Evolutionary conservation across 2,797 vertebrate genomes (phyloP).

Genomic region (Micromesistius poutassou): DNA sequence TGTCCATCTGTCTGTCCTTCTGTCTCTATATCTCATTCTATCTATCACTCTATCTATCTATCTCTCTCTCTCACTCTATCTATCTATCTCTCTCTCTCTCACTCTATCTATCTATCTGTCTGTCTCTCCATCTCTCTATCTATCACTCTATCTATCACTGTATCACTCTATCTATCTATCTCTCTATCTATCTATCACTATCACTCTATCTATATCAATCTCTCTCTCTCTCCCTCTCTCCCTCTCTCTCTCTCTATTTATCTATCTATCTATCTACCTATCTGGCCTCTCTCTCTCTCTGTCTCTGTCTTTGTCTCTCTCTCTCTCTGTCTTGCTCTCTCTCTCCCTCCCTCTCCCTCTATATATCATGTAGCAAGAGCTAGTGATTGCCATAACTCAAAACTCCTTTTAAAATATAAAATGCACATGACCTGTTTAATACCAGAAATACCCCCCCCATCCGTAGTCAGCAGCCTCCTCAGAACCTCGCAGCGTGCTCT

Average conservation of each 20-base stretch:
- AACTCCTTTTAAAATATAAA: not conserved
- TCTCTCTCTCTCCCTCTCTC: not conserved
- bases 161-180: no score
- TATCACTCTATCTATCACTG: not conserved
- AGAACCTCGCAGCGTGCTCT: constrained; percentile 1
- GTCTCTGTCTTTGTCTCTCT: not conserved
- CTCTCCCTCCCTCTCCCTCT: no score
- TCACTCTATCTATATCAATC: not conserved
- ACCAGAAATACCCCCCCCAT: not conserved
- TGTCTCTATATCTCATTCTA: not conserved
- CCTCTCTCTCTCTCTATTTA: no score
- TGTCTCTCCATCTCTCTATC: not conserved
- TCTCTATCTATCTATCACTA: not conserved
- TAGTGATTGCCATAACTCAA: not conserved
- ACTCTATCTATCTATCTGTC: not conserved
- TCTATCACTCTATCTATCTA: not conserved
- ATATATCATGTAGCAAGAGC: not conserved
- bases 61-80: not conserved
- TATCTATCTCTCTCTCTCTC: not conserved
- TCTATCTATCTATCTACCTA: no score
- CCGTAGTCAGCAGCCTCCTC: constrained; percentile 1
- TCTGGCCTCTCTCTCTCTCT: not conserved
- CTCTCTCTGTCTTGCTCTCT: no score
- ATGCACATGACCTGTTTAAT: constrained; percentile 1
- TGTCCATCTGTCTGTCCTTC: not conserved